phyloP scores from a whole-genome alignment of 2,888 invertebrate genomes.

The Fragum sueziense region DNA sequence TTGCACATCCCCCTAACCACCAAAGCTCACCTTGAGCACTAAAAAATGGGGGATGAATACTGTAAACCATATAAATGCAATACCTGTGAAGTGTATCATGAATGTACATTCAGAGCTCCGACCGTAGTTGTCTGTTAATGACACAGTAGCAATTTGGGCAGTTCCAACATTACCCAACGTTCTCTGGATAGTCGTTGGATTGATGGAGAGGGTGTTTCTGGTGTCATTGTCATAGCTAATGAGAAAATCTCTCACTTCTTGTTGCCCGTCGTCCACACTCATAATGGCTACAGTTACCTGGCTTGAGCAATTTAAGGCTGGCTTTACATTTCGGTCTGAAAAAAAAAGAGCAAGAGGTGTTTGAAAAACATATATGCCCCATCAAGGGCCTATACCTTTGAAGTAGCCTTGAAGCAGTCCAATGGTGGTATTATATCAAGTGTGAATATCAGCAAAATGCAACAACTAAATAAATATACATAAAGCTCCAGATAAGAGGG shows the following conservation, averaged over 20 bases:
- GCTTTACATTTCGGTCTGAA: constrained; percentile 9
- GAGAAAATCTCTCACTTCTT: not conserved
- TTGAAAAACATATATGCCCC: too few relatives aligned
- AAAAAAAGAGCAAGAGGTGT: too few relatives aligned
- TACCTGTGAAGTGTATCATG: constrained; percentile 45
- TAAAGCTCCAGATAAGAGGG: too few relatives aligned
- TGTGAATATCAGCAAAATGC: too few relatives aligned
- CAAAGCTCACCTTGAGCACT: not conserved
- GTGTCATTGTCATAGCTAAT: not conserved
- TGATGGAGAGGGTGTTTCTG: not conserved
- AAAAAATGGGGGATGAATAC: not conserved
- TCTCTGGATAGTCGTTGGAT: not conserved
- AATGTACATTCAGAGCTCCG: constrained; percentile 39
- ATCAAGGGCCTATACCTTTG: too few relatives aligned
- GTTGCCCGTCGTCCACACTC: not conserved
- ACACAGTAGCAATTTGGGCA: constrained; percentile 17
- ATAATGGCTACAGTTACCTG: not conserved
- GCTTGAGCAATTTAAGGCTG: not conserved
- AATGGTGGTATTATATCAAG: too few relatives aligned
- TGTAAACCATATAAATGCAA: not conserved
- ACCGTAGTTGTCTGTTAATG: constrained; percentile 17
- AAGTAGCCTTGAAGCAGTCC: too few relatives aligned
- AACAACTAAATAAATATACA: too few relatives aligned
- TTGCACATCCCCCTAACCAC: not conserved
- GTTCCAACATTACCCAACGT: constrained; percentile 22